phyloP scores from a whole-genome alignment of 2,888 invertebrate species.

The Apoderus coryli region DNA sequence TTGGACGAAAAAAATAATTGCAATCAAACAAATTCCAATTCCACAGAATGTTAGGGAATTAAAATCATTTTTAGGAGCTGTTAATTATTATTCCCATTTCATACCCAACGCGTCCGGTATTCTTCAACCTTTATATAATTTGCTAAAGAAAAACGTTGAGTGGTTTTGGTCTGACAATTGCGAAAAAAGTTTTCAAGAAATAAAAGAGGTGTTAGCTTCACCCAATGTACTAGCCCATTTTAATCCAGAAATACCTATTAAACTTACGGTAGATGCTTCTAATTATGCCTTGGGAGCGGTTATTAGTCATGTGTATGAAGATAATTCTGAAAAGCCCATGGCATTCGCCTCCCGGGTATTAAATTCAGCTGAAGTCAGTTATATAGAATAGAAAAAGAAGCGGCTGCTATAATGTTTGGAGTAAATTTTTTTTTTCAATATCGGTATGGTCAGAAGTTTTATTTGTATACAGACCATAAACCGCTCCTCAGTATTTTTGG shows the following conservation, averaged over 20 bases:
- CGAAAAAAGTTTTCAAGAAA: constrained; percentile 1
- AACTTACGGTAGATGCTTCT: constrained; percentile 1
- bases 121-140: constrained; percentile 5
- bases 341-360: constrained; percentile 1
- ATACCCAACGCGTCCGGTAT: constrained; percentile 2
- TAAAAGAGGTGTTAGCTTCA: no score
- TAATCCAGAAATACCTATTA: background rate
- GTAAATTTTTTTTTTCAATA: background rate
- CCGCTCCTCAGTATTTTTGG: constrained; percentile 1
- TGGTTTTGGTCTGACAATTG: constrained; percentile 1
- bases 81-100: constrained; percentile 4
- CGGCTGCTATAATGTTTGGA: constrained; percentile 1
- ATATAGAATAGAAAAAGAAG: constrained; percentile 1
- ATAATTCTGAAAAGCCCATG: background rate
- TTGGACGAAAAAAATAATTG: background rate
- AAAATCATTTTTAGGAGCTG: constrained; percentile 5
- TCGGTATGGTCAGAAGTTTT: constrained; percentile 1
- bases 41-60: background rate
- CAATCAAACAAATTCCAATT: constrained; percentile 3
- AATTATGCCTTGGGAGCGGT: background rate
- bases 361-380: background rate
- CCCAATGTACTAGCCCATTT: background rate
- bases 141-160: constrained; percentile 3
- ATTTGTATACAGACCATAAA: constrained; percentile 1
- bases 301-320: background rate